phyloP scores from a whole-genome alignment of 1,140 invertebrate species.

The Oryctes rhinoceros region DNA sequence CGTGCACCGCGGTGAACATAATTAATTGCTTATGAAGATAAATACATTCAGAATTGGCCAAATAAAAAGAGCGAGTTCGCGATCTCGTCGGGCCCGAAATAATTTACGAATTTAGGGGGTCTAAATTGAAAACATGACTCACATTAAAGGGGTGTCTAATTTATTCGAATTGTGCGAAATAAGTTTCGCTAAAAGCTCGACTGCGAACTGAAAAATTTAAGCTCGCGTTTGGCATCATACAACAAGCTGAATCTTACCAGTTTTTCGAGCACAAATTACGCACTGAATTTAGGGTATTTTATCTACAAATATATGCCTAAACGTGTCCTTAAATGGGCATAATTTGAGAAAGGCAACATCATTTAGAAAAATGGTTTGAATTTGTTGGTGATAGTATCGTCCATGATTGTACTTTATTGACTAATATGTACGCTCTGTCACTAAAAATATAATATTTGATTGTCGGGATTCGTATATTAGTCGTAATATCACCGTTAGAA shows the following conservation, averaged over 20 bases:
- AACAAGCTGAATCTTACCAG: background rate
- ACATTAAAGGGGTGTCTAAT: slow-evolving; percentile 14
- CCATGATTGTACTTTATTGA: too few species aligned
- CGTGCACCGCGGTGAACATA: background rate
- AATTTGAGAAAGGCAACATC: too few species aligned
- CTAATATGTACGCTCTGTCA: too few species aligned
- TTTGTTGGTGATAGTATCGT: too few species aligned
- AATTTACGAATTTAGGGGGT: background rate
- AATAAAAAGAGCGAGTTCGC: background rate
- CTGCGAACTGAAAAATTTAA: background rate
- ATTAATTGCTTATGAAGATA: slow-evolving; percentile 6
- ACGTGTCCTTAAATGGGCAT: too few species aligned
- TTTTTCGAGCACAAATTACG: background rate
- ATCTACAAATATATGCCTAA: background rate
- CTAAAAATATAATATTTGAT: too few species aligned
- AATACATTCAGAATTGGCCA: background rate
- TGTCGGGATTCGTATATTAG: too few species aligned
- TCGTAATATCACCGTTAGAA: too few species aligned
- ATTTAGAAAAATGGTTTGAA: too few species aligned
- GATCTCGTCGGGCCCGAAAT: background rate
- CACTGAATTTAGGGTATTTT: background rate
- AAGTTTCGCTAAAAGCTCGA: background rate
- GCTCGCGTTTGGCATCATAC: background rate
- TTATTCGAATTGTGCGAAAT: slow-evolving; percentile 10
- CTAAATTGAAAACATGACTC: slow-evolving; percentile 5